phyloP scores from a whole-genome alignment of 2,113 vertebrate genomes.

The Urocynchramus pylzowi region DNA sequence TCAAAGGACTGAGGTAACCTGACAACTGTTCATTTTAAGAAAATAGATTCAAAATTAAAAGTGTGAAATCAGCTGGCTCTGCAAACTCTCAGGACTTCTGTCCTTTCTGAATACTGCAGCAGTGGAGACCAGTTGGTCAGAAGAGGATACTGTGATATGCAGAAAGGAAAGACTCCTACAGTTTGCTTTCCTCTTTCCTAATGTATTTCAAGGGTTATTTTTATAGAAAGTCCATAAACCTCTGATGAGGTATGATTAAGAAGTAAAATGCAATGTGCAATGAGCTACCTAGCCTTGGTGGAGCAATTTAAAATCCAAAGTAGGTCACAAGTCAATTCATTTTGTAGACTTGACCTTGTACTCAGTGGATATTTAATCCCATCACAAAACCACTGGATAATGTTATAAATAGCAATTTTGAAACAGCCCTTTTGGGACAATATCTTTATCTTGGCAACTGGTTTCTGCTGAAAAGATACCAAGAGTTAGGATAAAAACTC shows the following conservation, averaged over 20 bases:
- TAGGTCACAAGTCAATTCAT: conserved; percentile 12
- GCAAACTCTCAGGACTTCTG: not conserved
- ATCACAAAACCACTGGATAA: conserved; percentile 64
- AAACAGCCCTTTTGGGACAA: conserved; percentile 45
- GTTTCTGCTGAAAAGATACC: not conserved
- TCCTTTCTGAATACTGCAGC: not conserved
- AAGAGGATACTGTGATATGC: not conserved
- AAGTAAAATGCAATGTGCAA: not conserved
- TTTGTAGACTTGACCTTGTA: conserved; percentile 50
- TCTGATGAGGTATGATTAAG: not conserved
- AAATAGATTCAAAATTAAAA: not conserved
- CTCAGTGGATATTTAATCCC: conserved; percentile 56
- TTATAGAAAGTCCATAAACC: not conserved
- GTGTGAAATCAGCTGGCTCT: not conserved
- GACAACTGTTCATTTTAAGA: not conserved
- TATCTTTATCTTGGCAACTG: conserved; percentile 51
- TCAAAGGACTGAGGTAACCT: not conserved
- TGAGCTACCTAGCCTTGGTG: not conserved
- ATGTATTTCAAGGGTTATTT: not conserved
- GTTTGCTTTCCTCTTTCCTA: not conserved
- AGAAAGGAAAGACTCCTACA: not conserved
- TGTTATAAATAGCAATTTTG: conserved; percentile 57
- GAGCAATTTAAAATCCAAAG: not conserved
- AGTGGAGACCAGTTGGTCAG: not conserved
- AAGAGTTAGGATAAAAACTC: not conserved